phyloP scores from a whole-genome alignment of 2,888 invertebrate species.

The Allygus modestus region DNA sequence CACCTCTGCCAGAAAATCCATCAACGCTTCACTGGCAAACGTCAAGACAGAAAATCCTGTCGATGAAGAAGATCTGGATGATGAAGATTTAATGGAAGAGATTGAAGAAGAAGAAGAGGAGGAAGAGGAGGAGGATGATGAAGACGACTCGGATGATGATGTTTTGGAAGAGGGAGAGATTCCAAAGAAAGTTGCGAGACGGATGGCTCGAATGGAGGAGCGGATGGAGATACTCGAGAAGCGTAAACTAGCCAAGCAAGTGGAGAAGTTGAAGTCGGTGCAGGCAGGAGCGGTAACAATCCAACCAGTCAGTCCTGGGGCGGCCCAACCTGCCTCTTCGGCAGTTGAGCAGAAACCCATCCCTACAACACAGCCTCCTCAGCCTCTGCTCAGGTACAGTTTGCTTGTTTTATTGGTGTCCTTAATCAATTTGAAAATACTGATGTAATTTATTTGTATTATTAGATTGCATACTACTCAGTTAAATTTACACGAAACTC shows the following conservation, averaged over 20 bases:
- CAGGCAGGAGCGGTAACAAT: slow-evolving; percentile 13
- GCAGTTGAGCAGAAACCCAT: slow-evolving; percentile 40
- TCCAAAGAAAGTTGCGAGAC: slow-evolving; percentile 54
- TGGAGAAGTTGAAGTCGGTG: slow-evolving; percentile 9
- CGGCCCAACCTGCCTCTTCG: neutral
- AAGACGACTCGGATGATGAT: slow-evolving; percentile 73
- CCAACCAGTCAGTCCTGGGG: neutral
- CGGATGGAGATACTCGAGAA: slow-evolving; percentile 41
- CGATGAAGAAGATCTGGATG: slow-evolving; percentile 62
- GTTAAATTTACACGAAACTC: too few species aligned
- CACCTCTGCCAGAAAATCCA: slow-evolving; percentile 3
- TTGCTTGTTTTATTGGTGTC: too few species aligned
- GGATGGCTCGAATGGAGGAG: slow-evolving; percentile 55
- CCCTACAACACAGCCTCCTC: slow-evolving; percentile 53
- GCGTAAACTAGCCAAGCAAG: neutral
- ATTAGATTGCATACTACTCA: too few species aligned
- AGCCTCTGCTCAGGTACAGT: slow-evolving; percentile 57
- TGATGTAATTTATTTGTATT: too few species aligned
- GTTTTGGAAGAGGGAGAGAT: slow-evolving; percentile 70
- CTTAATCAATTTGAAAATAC: too few species aligned
- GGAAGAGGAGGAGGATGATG: slow-evolving; percentile 70
- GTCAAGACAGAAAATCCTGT: slow-evolving; percentile 46
- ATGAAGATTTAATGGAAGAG: slow-evolving; percentile 61
- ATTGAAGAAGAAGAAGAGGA: slow-evolving; percentile 58
- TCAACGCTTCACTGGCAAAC: slow-evolving; percentile 13